Evolutionary conservation across 1,140 invertebrate species (phyloP).

Genomic region (Drosophila varians): DNA sequence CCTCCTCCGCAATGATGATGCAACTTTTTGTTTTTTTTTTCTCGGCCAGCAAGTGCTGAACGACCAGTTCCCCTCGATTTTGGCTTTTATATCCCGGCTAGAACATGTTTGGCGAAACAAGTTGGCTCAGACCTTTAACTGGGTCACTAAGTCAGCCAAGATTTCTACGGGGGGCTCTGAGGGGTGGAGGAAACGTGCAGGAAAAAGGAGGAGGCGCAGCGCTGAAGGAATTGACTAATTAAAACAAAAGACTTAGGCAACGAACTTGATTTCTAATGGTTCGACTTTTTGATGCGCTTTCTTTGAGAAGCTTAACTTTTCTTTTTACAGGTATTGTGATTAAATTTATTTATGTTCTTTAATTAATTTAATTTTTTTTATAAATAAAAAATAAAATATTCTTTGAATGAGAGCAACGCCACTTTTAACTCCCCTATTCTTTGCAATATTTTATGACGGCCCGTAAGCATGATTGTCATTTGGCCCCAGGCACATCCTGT

Average conservation of each 20-base stretch:
- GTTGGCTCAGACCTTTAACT: constrained; percentile 74
- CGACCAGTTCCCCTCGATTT: constrained; percentile 44
- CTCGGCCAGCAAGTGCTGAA: constrained; percentile 43
- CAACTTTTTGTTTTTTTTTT: constrained; percentile 50
- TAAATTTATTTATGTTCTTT: not conserved
- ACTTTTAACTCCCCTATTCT: not conserved
- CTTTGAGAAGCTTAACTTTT: not conserved
- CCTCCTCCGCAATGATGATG: constrained; percentile 63
- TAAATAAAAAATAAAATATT: no score
- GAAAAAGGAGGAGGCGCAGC: not conserved
- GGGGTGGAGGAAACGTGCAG: not conserved
- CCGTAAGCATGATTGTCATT: constrained; percentile 63
- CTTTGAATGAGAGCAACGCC: no score
- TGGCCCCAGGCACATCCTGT: constrained; percentile 68
- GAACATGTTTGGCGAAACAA: constrained; percentile 75
- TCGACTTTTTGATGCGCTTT: constrained; percentile 6
- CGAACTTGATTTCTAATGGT: constrained; percentile 12
- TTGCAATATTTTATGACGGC: constrained; percentile 21
- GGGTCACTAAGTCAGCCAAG: constrained; percentile 68
- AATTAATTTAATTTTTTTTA: not conserved
- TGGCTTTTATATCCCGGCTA: constrained; percentile 22
- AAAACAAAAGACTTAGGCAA: constrained; percentile 63
- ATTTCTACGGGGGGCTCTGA: not conserved
- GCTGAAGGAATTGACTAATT: constrained; percentile 45
- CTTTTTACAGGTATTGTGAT: not conserved